Evolutionary conservation across 2,113 vertebrate genomes (phyloP), one percentile per base, ranked within the genome.

Genomic region (Herpetotheres cachinnans): DNA sequence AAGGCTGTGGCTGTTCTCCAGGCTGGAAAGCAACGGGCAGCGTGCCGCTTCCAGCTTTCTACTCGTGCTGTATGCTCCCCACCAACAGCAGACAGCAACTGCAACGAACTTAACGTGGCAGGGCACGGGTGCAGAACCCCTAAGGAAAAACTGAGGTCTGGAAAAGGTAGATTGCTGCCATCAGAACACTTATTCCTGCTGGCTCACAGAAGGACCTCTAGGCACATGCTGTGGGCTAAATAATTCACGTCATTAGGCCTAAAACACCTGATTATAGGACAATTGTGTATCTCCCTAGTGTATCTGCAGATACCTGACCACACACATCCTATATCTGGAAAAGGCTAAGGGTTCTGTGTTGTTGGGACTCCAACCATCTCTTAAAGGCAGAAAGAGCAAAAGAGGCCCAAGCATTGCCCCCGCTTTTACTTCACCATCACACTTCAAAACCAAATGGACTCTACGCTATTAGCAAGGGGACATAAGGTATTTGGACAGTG

Each of bases 51-150:
- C 44, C 76, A 89, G 76, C n/a, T 79, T 59, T 63, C 47, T n/a
- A 11, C 21, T 70, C 7, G 1, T 38, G 63, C 58, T 46, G 7
- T 13, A 12, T 7, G 7, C 30, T 78, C 40, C 42, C 7, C 67
- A 38, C 49, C 47, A 52, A 56, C 17, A 86, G 10, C n/a, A 32
- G 84, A 62, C 9, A 52, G 36, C 25, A 66, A 36, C 54, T 25
- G 19, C 26, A 72, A 47, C 16, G 65, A 89, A n/a, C 40, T 29
- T 56, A 20, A 30, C 1, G 5, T 8, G 6, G 14, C 27, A 88
- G 14, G 25, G 30, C 49, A 65, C 0, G 1, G 46, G 11, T 9
- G 18, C 5, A 29, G 55, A 69, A 17, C 27, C 12, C 29, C 16
- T 5, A 3, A 34, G 11, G 65, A 89, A 91, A 65, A 17, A 42